A percentile compares a stretch with the other conserved stretches of the same genome.
Evolutionary conservation across 1,140 invertebrate genomes (phyloP).

Genomic region (Drosophila leontia): DNA sequence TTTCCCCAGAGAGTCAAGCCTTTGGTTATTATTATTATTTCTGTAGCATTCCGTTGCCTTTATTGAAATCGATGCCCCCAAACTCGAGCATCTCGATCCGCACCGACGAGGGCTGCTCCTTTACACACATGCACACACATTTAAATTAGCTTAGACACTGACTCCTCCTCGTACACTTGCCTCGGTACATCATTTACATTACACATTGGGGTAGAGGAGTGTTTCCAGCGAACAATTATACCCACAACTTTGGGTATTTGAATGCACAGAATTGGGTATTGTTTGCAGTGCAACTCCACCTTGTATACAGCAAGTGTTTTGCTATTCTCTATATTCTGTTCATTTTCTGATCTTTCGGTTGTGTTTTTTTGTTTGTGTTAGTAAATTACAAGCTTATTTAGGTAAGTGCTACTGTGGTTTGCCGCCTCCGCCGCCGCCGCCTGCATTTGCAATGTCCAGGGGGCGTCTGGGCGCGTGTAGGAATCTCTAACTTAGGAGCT

Average conservation of each 20-base stretch:
- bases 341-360: not conserved
- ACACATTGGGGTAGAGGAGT: not conserved
- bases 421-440: not conserved
- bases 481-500: constrained; percentile 17
- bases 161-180: constrained; percentile 16
- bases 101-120: constrained; percentile 1
- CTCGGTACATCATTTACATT: constrained; percentile 11
- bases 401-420: constrained; percentile 1
- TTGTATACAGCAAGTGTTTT: not conserved
- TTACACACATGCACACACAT: constrained; percentile 4
- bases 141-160: constrained; percentile 35
- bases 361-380: not conserved
- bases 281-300: not conserved
- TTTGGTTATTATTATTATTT: not conserved
- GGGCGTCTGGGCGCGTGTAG: not conserved
- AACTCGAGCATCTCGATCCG: constrained; percentile 7
- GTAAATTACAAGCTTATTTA: constrained; percentile 13
- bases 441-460: constrained; percentile 7
- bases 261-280: not conserved
- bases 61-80: constrained; percentile 23
- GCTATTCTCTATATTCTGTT: constrained; percentile 10
- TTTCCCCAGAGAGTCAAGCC: not conserved
- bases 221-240: not conserved
- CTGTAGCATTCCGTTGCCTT: constrained; percentile 23
- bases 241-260: not conserved